Conservation (phyloP, 2,797 vertebrate genomes). For the Xenentodon cancila region DNA sequence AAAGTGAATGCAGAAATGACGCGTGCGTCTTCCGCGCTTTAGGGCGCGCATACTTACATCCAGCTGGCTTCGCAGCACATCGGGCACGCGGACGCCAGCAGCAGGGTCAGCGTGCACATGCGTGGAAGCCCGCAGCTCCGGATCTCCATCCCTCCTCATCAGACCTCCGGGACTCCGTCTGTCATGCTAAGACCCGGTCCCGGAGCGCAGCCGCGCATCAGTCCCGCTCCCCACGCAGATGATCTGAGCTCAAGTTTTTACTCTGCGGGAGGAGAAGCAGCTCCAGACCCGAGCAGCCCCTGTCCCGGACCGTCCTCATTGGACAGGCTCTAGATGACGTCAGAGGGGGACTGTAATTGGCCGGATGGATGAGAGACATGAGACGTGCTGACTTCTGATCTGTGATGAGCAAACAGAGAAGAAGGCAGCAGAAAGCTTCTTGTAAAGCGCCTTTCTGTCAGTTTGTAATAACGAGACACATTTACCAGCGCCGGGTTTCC, state of each 20-base stretch:
- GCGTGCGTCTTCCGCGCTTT: too few relatives aligned
- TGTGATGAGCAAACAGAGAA: background rate
- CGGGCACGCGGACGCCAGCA: constrained; percentile 78
- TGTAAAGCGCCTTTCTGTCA: background rate
- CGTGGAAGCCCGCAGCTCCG: constrained; percentile 75
- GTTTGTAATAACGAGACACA: too few relatives aligned
- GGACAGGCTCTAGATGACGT: constrained; percentile 54
- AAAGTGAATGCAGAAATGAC: too few relatives aligned
- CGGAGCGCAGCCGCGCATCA: background rate
- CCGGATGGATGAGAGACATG: background rate
- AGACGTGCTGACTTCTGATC: background rate
- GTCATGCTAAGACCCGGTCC: constrained; percentile 32
- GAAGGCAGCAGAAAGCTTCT: background rate
- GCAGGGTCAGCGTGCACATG: constrained; percentile 78
- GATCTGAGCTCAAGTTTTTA: background rate
- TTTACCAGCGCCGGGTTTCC: too few relatives aligned
- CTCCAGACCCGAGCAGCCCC: constrained; percentile 12
- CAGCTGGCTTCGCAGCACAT: constrained; percentile 84
- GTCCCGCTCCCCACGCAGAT: background rate
- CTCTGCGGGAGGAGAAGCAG: background rate
- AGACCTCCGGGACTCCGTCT: background rate
- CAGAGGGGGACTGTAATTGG: constrained; percentile 62
- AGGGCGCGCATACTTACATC: constrained; percentile 84
- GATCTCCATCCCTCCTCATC: constrained; percentile 85
- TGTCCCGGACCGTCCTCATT: constrained; percentile 49